phyloP scores from a whole-genome alignment of 2,797 vertebrate genomes.

The Micromesistius poutassou region DNA sequence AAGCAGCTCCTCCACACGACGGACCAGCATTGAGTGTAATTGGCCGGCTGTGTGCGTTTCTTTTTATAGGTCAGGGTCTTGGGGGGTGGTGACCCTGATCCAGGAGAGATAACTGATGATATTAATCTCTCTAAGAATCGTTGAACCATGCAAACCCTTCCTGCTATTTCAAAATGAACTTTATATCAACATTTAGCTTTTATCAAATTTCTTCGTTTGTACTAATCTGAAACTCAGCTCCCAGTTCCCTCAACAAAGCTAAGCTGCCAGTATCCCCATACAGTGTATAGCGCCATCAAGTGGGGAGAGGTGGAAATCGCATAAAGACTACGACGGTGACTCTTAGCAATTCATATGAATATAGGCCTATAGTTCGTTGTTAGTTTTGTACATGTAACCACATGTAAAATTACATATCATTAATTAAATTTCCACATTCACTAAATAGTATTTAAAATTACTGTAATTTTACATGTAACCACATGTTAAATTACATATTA shows the following conservation, averaged over 20 bases:
- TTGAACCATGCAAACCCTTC: not conserved
- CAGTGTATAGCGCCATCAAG: constrained; percentile 54
- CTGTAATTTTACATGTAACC: not conserved
- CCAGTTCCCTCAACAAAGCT: not conserved
- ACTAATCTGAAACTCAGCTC: not conserved
- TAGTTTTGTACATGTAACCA: not conserved
- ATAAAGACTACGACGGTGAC: not conserved
- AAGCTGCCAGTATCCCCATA: not conserved
- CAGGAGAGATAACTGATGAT: not conserved
- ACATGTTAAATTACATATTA: not conserved
- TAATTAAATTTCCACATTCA: not conserved
- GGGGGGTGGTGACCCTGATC: not conserved
- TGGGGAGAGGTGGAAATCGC: constrained; percentile 37
- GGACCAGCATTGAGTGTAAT: not conserved
- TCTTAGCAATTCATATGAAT: not conserved
- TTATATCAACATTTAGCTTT: not conserved
- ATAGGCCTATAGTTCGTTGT: not conserved
- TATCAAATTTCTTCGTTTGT: not conserved
- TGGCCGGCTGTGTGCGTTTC: not conserved
- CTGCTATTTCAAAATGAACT: not conserved
- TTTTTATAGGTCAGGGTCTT: not conserved
- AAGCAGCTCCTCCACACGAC: not conserved
- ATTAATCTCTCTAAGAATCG: not conserved
- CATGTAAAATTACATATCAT: not conserved
- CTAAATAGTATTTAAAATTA: not conserved